Evolutionary conservation across 2,113 vertebrate genomes (phyloP), one percentile per base, ranked within the genome.

Genomic region (Sterna hirundo): DNA sequence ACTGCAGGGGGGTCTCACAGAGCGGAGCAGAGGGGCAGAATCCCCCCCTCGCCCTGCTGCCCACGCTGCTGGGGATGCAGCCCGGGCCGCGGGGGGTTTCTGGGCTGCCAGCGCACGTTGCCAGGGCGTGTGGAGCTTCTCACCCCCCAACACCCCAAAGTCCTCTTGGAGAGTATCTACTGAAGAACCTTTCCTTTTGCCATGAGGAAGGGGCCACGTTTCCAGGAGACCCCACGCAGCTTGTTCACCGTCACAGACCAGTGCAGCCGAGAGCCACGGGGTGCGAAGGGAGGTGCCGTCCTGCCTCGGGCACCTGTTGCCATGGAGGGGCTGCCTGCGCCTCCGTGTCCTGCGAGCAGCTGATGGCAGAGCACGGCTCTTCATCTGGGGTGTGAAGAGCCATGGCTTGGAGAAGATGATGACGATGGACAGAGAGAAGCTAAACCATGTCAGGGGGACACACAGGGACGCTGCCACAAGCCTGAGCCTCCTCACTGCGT

Each of bases 221-320:
- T 29, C 44, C 82, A 92, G 65, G 34, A 77, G 29, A 65, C 7
- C 25, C 51, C 47, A 19, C 23, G 6, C 4, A 36, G 55, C n/a
- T 54, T n/a, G 30, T 3, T 36, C 46, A 30, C 52, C 9, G 0
- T 26, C 49, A 14, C 60, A n/a, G 57, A 40, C 44, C 0, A 76
- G 71, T 6, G 2, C 1, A 0, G 58, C 34, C 2, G 0, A 40
- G 21, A 61, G 70, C 12, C 4, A 13, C 1, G 3, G 38, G 34
- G n/a, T 15, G 34, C 2, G 65, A 47, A 3, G 3, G 61, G 15
- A 90, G 40, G 23, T 47, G 30, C 26, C 0, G 0, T 76, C n/a
- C 52, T 66, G 69, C 57, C 58, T 46, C 40, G 11, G n/a, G 65
- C 11, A 38, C 40, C 11, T 25, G 2, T 3, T 20, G 27, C n/a